Conservation (phyloP, 2,797 vertebrate genomes). For the Alosa sapidissima region DNA sequence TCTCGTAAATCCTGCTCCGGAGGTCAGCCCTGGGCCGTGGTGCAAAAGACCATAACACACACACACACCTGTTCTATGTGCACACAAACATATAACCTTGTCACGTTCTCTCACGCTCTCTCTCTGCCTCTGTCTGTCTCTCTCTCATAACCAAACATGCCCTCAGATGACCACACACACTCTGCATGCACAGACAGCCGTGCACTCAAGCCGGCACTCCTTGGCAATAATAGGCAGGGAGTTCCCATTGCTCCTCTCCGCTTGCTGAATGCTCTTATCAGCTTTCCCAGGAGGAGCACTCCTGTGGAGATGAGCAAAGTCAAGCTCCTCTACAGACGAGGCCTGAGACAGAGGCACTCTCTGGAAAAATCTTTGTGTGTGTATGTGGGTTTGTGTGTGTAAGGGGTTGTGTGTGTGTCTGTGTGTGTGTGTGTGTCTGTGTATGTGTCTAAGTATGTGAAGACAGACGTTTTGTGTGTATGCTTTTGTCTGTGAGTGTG, state of each 20-base stretch:
- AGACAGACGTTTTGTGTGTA: background rate
- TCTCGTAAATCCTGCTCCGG: background rate
- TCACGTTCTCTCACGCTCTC: background rate
- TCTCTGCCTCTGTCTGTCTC: background rate
- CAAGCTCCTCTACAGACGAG: slow-evolving; percentile 21
- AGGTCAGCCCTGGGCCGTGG: background rate
- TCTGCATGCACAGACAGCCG: background rate
- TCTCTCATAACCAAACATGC: background rate
- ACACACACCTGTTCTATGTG: slow-evolving; percentile 4
- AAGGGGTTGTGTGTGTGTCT: background rate
- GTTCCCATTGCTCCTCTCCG: slow-evolving; percentile 33
- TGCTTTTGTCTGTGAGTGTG: background rate
- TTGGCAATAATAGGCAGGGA: slow-evolving; percentile 29
- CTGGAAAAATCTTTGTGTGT: background rate
- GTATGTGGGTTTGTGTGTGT: background rate
- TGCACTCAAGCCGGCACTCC: background rate
- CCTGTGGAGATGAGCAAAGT: slow-evolving; percentile 8
- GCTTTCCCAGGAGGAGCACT: slow-evolving; percentile 29
- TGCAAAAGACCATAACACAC: background rate
- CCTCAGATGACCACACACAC: background rate
- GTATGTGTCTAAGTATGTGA: background rate
- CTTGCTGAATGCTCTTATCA: slow-evolving; percentile 39
- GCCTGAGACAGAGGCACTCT: slow-evolving; percentile 13
- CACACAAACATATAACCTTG: background rate
- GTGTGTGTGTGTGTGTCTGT: slow-evolving; percentile 32